These are phyloP conservation scores for Pristionchus pacificus DNA, from an alignment of 1,140 invertebrate species.

Conservation along the genomic window DNA sequence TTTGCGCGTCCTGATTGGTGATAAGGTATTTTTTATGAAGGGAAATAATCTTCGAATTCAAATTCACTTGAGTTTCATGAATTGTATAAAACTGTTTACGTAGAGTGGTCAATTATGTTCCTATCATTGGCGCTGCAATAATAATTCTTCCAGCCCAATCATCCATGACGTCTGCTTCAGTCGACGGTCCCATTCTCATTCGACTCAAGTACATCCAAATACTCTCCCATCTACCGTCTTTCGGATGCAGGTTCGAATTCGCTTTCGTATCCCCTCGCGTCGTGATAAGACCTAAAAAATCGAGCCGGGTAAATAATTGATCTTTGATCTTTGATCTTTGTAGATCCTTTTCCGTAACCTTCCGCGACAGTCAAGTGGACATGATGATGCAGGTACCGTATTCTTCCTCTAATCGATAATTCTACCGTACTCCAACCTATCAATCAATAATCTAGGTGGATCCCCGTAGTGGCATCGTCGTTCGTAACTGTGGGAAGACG, in stretches of 20 bases:
- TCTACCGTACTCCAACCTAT: too few species aligned
- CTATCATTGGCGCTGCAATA: constrained; percentile 6
- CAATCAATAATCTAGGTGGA: constrained; percentile 25
- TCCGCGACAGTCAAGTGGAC: constrained; percentile 36
- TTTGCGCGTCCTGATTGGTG: background rate
- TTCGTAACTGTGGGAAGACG: constrained; percentile 32
- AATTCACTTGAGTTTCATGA: background rate
- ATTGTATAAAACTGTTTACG: constrained; percentile 1
- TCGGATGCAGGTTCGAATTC: constrained; percentile 16
- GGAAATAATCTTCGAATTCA: background rate
- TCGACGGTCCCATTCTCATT: constrained; percentile 21
- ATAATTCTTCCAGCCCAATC: background rate
- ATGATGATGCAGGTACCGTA: constrained; percentile 35
- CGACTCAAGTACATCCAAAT: constrained; percentile 40
- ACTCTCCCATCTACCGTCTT: constrained; percentile 36
- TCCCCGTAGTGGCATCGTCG: constrained; percentile 29
- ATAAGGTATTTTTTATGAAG: background rate
- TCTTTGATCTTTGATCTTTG: constrained; percentile 2
- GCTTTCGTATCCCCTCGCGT: background rate
- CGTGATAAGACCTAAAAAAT: too few species aligned
- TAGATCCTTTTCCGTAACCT: constrained; percentile 34
- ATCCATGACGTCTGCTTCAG: constrained; percentile 5
- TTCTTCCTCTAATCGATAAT: background rate
- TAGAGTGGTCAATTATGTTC: background rate
- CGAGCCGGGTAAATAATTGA: too few species aligned